Conservation (phyloP, 2,888 invertebrate species). For the Uropetala carovei region DNA sequence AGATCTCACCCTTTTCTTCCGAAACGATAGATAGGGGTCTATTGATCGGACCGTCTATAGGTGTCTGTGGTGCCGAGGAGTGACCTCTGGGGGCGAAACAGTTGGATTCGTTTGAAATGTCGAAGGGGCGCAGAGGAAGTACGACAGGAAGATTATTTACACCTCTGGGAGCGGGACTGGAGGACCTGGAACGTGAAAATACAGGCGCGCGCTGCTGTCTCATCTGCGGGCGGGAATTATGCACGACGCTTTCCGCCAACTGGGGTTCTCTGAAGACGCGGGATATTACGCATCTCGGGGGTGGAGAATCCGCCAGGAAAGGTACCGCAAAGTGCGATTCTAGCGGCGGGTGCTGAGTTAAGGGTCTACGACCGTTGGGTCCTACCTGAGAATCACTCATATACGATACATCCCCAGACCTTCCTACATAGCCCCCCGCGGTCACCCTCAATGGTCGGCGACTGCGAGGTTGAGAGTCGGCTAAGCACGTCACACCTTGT, state of each 20-base stretch:
- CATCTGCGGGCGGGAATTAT: slow-evolving; percentile 22
- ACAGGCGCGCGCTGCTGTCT: slow-evolving; percentile 36
- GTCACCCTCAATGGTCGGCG: slow-evolving; percentile 83
- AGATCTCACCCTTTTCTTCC: slow-evolving; percentile 70
- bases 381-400: slow-evolving; percentile 77
- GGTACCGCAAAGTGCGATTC: slow-evolving; percentile 40
- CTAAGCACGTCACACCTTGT: slow-evolving; percentile 76
- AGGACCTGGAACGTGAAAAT: slow-evolving; percentile 23
- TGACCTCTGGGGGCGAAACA: slow-evolving; percentile 50
- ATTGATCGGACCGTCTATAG: slow-evolving; percentile 56
- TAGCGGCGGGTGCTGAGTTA: slow-evolving; percentile 61
- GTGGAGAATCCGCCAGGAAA: slow-evolving; percentile 35
- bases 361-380: background rate
- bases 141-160: background rate
- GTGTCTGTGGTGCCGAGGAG: slow-evolving; percentile 65
- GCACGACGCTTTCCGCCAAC: slow-evolving; percentile 42
- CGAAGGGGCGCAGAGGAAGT: slow-evolving; percentile 12
- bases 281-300: slow-evolving; percentile 9
- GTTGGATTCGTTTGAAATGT: background rate
- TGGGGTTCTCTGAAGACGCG: slow-evolving; percentile 37
- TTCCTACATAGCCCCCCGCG: slow-evolving; percentile 68
- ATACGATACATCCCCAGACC: slow-evolving; percentile 76
- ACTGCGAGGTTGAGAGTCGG: slow-evolving; percentile 85
- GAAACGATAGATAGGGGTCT: slow-evolving; percentile 71
- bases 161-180: slow-evolving; percentile 34